phyloP scores from a whole-genome alignment of 1,140 invertebrate species.

The Sitophilus oryzae region DNA sequence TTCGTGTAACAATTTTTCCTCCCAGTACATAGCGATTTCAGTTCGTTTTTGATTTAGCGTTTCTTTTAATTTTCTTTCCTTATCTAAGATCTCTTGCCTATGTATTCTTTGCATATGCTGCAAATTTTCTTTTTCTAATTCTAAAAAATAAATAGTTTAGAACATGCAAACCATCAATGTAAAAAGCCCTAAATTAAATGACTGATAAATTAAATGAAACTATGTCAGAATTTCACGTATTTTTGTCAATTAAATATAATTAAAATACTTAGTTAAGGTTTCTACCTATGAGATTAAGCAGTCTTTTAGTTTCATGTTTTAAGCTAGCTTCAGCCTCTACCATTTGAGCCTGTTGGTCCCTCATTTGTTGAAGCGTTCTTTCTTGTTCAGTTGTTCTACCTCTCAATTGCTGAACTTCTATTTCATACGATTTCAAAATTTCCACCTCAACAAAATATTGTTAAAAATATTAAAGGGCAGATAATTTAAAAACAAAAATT shows the following conservation, averaged over 20 bases:
- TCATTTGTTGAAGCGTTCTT: conserved; percentile 49
- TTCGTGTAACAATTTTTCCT: conserved; percentile 49
- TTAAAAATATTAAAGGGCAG: not conserved
- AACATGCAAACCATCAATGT: too few relatives aligned
- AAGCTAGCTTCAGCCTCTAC: conserved; percentile 51
- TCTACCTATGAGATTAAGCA: conserved; percentile 43
- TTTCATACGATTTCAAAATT: conserved; percentile 53
- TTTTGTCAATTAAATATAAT: too few relatives aligned
- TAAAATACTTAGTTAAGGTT: not conserved
- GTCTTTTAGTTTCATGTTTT: conserved; percentile 51
- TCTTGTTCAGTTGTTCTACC: conserved; percentile 55
- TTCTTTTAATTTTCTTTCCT: conserved; percentile 48
- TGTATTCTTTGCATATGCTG: conserved; percentile 43
- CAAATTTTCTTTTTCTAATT: conserved; percentile 48
- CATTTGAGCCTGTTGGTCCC: conserved; percentile 53
- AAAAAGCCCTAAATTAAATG: too few relatives aligned
- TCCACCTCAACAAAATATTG: conserved; percentile 40
- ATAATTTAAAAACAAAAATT: conserved; percentile 1
- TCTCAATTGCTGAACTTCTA: conserved; percentile 53
- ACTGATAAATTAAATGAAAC: too few relatives aligned
- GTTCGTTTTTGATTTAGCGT: conserved; percentile 52
- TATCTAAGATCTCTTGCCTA: conserved; percentile 48
- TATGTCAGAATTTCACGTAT: too few relatives aligned
- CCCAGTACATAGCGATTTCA: conserved; percentile 52
- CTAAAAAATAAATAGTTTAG: conserved; percentile 24